Percentiles rank a stretch among this genome's conserved stretches.
These are phyloP conservation scores for Ooceraea biroi DNA, from an alignment of 1,140 invertebrate species.

Conservation along the genomic window DNA sequence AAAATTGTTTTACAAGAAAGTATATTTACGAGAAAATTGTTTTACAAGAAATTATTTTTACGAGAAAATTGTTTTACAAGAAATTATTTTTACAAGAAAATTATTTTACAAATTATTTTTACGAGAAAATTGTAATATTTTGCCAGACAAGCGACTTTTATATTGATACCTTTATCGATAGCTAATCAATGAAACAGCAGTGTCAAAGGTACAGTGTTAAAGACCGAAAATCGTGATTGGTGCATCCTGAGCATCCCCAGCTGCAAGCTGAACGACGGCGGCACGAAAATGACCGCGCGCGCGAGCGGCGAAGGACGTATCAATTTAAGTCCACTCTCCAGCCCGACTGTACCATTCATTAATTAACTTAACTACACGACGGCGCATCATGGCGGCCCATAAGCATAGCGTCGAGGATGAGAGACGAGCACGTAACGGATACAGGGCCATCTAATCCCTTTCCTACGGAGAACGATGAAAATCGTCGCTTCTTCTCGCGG, in stretches of 20 bases:
- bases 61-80: too few relatives aligned
- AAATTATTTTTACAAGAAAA: too few relatives aligned
- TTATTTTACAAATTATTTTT: too few relatives aligned
- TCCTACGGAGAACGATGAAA: constrained; percentile 44
- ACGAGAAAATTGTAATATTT: too few relatives aligned
- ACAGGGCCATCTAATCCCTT: constrained; percentile 72
- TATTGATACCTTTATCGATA: too few relatives aligned
- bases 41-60: too few relatives aligned
- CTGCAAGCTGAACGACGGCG: constrained; percentile 48
- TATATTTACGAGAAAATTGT: too few relatives aligned
- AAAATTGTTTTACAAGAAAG: too few relatives aligned
- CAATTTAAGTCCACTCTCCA: constrained; percentile 85
- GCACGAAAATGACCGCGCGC: constrained; percentile 81
- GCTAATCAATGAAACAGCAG: too few relatives aligned
- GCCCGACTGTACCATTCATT: constrained; percentile 85
- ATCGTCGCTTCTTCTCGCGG: constrained; percentile 17
- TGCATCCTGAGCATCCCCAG: constrained; percentile 24
- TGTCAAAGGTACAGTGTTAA: too few relatives aligned
- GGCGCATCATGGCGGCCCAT: constrained; percentile 80
- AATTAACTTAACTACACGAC: constrained; percentile 86
- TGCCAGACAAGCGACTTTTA: too few relatives aligned
- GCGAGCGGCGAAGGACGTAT: constrained; percentile 86
- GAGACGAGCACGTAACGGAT: constrained; percentile 77
- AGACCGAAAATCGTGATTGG: too few relatives aligned
- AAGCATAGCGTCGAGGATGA: constrained; percentile 78